phyloP scores from a whole-genome alignment of 1,140 invertebrate species.

The Dinothrombium tinctorium region DNA sequence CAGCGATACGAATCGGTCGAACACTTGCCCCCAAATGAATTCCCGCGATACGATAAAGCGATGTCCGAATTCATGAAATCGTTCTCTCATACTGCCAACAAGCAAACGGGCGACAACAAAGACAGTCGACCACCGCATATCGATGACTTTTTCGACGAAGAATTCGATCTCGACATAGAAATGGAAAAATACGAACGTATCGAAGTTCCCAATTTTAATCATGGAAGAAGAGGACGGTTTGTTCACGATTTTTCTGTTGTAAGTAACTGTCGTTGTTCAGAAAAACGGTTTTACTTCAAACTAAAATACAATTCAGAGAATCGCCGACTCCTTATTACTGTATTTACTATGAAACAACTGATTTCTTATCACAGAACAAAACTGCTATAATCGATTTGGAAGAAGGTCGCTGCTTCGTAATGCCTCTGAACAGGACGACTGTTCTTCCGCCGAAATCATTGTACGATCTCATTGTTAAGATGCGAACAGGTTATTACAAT shows the following conservation, averaged over 20 bases:
- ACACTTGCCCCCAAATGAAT: background rate
- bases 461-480: slow-evolving; percentile 50
- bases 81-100: background rate
- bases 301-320: background rate
- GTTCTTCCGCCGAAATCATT: slow-evolving; percentile 46
- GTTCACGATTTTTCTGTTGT: slow-evolving; percentile 66
- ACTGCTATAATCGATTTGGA: slow-evolving; percentile 63
- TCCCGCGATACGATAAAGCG: background rate
- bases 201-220: slow-evolving; percentile 48
- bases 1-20: background rate
- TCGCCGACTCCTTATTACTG: background rate
- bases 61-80: background rate
- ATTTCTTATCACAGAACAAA: slow-evolving; percentile 25
- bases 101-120: background rate
- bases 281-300: background rate
- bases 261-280: slow-evolving; percentile 16
- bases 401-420: slow-evolving; percentile 52
- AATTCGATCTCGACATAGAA: slow-evolving; percentile 43
- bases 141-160: slow-evolving; percentile 36
- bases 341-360: background rate
- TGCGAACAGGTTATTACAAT: slow-evolving; percentile 54
- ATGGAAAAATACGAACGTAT: slow-evolving; percentile 44
- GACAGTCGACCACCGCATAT: background rate
- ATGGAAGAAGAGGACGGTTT: slow-evolving; percentile 47
- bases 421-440: slow-evolving; percentile 50